Percentiles rank a stretch among this genome's conserved stretches.
Evolutionary conservation across 2,888 invertebrate genomes (phyloP).

Genomic region (Himalopsyche japonica): DNA sequence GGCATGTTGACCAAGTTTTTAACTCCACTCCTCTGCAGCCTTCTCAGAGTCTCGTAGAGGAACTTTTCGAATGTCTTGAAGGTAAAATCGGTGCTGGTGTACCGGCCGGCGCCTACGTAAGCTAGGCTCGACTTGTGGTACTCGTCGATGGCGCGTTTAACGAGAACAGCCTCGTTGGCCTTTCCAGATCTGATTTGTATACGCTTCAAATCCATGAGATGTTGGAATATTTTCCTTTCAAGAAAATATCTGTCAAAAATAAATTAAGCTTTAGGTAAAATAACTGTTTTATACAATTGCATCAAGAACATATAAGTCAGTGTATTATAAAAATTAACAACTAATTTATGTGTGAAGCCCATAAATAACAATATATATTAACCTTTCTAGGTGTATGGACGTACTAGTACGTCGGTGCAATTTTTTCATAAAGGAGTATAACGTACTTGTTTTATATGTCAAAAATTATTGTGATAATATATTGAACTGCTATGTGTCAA

Average conservation of each 20-base stretch:
- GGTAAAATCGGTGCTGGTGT: constrained; percentile 67
- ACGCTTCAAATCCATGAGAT: constrained; percentile 87
- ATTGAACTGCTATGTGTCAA: too few relatives aligned
- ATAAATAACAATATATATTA: too few relatives aligned
- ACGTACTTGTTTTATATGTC: too few relatives aligned
- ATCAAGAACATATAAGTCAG: too few relatives aligned
- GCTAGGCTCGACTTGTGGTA: constrained; percentile 77
- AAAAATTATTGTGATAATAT: too few relatives aligned
- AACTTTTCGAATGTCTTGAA: constrained; percentile 85
- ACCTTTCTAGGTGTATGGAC: too few relatives aligned
- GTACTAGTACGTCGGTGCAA: too few relatives aligned
- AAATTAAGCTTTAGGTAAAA: too few relatives aligned
- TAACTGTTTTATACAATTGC: not conserved
- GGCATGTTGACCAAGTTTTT: constrained; percentile 66
- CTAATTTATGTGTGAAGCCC: too few relatives aligned
- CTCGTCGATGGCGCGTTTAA: constrained; percentile 84
- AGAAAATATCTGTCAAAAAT: constrained; percentile 75
- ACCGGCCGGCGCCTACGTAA: constrained; percentile 66
- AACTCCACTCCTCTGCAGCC: constrained; percentile 72
- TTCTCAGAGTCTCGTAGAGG: constrained; percentile 81
- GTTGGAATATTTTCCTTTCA: constrained; percentile 90
- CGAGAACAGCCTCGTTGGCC: constrained; percentile 83
- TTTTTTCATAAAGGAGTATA: too few relatives aligned
- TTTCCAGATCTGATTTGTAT: constrained; percentile 89
- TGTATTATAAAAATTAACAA: too few relatives aligned